Base-by-base conservation (phyloP, 2,888 invertebrate species). In the Drosophila monieri region DNA sequence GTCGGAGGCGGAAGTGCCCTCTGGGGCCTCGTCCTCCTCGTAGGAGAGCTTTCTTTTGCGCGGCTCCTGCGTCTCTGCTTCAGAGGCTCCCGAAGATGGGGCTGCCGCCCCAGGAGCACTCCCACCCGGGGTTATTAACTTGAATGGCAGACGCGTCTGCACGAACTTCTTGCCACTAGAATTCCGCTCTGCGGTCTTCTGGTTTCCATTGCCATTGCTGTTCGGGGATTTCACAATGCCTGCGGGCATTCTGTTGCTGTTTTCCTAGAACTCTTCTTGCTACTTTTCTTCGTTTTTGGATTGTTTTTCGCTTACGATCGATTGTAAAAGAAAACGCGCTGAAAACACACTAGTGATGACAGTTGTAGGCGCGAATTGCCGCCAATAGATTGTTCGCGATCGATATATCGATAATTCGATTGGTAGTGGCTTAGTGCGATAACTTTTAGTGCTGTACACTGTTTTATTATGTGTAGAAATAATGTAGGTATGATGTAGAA, bases 91-190 rank as follows among this genome's bases (percentile, higher is more conserved):
- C 4, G 43, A 9, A 21, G 52, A 39, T 1, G 67, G 4, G 9
- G 66, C 41, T 0, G 73, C 8, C 30, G 54, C 6, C 35, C 54
- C 14, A 15, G 37, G 25, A 4, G 53, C 51, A 75, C 39, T 8
- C 18, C n/a, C 5, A 15, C 39, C 77, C 74, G 93, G 92, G 55
- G 77, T 62, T 5, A 93, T 89, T 71, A 93, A 83, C 91, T 93
- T 94, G 84, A 94, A 94, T 73, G 94, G 94, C 73, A 94, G 91
- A 76, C 94, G 92, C 73, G 94, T 94, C 89, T 94, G 94, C 74
- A 93, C 93, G 56, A 94, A 89, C 83, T 94, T 94, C 87, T 94
- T 94, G 87, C 87, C 89, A 60, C 77, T 74, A 71, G 79, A 43
- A 55, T 78, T 66, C 23, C 60, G 70, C 10, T 78, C 80, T 2